A percentile compares a stretch with the other conserved stretches of the same genome.
These are phyloP conservation scores for Osmerus eperlanus DNA, from an alignment of 2,113 vertebrate genomes.

Conservation along the genomic window DNA sequence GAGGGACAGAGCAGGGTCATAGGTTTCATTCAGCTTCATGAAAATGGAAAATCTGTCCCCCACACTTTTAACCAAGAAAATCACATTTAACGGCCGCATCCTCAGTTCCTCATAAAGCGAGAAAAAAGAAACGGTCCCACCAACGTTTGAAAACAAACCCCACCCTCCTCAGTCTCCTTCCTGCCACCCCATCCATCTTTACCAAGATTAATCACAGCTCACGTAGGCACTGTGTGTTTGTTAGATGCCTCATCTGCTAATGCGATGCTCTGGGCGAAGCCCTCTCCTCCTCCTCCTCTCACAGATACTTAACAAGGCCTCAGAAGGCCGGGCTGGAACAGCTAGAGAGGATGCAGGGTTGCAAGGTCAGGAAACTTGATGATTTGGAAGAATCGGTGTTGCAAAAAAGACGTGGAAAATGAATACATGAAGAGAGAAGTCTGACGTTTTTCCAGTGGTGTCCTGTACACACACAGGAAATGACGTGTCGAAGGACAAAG, in stretches of 20 bases:
- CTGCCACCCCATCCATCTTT: slow-evolving; percentile 60
- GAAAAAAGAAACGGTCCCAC: too few species aligned
- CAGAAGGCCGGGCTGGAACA: slow-evolving; percentile 43
- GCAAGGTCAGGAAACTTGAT: neutral
- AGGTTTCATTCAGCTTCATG: too few species aligned
- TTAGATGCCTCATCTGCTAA: slow-evolving; percentile 56
- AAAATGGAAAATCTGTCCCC: slow-evolving; percentile 52
- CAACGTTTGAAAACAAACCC: too few species aligned
- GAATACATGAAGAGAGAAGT: neutral
- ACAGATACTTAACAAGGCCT: slow-evolving; percentile 33
- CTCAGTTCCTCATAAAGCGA: slow-evolving; percentile 9
- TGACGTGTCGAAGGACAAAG: neutral
- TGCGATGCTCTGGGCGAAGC: slow-evolving; percentile 41
- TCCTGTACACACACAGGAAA: neutral
- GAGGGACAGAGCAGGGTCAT: too few species aligned
- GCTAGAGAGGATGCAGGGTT: neutral
- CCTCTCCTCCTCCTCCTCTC: slow-evolving; percentile 22
- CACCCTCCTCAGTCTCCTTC: slow-evolving; percentile 50
- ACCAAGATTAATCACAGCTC: slow-evolving; percentile 62
- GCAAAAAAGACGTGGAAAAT: neutral
- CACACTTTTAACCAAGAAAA: neutral
- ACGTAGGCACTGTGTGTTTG: slow-evolving; percentile 55
- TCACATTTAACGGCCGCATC: slow-evolving; percentile 25
- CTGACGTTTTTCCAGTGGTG: neutral
- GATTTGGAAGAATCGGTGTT: neutral